Conservation (phyloP, 1,140 invertebrate genomes). For the Aradophagus sp. region DNA sequence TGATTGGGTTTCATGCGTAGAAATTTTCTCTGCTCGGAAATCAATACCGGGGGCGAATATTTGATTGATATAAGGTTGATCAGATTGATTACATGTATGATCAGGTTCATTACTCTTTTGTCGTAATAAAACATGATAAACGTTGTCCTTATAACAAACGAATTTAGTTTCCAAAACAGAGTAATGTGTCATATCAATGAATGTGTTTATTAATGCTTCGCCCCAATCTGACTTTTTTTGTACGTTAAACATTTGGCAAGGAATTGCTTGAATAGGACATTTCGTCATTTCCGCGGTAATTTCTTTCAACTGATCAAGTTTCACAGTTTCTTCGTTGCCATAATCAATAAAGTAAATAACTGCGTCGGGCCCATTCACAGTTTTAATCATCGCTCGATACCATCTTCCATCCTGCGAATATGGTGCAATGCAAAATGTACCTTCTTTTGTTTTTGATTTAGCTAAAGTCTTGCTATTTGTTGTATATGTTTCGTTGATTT, state of each 20-base stretch:
- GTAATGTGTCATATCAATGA: slow-evolving; percentile 41
- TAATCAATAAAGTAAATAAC: slow-evolving; percentile 77
- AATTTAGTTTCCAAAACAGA: slow-evolving; percentile 66
- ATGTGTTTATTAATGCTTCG: slow-evolving; percentile 54
- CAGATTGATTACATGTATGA: not conserved
- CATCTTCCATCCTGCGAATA: slow-evolving; percentile 75
- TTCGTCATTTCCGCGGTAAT: slow-evolving; percentile 61
- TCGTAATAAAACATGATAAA: slow-evolving; percentile 64
- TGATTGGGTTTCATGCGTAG: not conserved
- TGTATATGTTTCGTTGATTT: slow-evolving; percentile 64
- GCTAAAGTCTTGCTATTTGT: slow-evolving; percentile 50
- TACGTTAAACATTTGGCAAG: slow-evolving; percentile 66
- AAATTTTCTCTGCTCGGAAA: slow-evolving; percentile 52
- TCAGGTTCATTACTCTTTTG: slow-evolving; percentile 27
- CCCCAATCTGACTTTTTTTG: slow-evolving; percentile 32
- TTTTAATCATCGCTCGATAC: slow-evolving; percentile 76
- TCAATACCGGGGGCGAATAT: slow-evolving; percentile 58
- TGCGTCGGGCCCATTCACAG: slow-evolving; percentile 57
- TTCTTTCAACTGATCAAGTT: slow-evolving; percentile 64
- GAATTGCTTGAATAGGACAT: slow-evolving; percentile 66
- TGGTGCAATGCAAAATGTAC: slow-evolving; percentile 76
- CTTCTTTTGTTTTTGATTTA: slow-evolving; percentile 28
- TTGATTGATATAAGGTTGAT: slow-evolving; percentile 62
- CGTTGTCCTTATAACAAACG: slow-evolving; percentile 57
- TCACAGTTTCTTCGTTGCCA: slow-evolving; percentile 70